Evolutionary conservation across 2,888 invertebrate genomes (phyloP).

Genomic region (Pollenia labialis): DNA sequence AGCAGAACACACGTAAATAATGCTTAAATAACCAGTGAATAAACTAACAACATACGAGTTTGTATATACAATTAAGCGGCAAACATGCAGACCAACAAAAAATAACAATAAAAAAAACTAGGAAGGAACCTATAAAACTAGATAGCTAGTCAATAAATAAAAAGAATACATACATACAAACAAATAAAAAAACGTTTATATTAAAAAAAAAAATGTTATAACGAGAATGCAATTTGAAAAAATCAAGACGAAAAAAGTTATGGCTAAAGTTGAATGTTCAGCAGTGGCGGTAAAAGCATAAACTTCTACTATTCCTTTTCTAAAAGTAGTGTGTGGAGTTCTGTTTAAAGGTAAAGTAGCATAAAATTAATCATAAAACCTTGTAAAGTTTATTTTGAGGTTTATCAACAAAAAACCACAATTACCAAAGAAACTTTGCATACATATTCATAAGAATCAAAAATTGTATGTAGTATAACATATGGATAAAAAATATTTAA

Average conservation of each 20-base stretch:
- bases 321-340: slow-evolving; percentile 12
- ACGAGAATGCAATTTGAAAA: slow-evolving; percentile 49
- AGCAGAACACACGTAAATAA: slow-evolving; percentile 71
- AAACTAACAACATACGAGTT: slow-evolving; percentile 10
- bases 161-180: slow-evolving; percentile 8
- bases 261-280: slow-evolving; percentile 46
- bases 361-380: slow-evolving; percentile 26
- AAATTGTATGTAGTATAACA: too few species aligned
- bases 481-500: background rate
- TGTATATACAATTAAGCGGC: slow-evolving; percentile 40
- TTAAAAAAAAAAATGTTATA: slow-evolving; percentile 22
- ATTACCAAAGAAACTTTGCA: background rate
- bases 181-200: slow-evolving; percentile 26
- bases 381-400: slow-evolving; percentile 45
- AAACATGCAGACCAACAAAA: slow-evolving; percentile 41
- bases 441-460: background rate
- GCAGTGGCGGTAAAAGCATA: slow-evolving; percentile 37
- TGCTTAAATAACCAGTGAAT: slow-evolving; percentile 40
- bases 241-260: slow-evolving; percentile 18
- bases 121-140: slow-evolving; percentile 67
- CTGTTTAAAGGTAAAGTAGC: slow-evolving; percentile 46
- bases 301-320: slow-evolving; percentile 24
- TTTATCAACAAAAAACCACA: slow-evolving; percentile 20
- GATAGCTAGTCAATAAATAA: slow-evolving; percentile 69
- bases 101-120: slow-evolving; percentile 38